Base-by-base conservation (phyloP, 37 sponge, comb jelly and placozoan genomes). In the Diacarnus erythraeanus region DNA sequence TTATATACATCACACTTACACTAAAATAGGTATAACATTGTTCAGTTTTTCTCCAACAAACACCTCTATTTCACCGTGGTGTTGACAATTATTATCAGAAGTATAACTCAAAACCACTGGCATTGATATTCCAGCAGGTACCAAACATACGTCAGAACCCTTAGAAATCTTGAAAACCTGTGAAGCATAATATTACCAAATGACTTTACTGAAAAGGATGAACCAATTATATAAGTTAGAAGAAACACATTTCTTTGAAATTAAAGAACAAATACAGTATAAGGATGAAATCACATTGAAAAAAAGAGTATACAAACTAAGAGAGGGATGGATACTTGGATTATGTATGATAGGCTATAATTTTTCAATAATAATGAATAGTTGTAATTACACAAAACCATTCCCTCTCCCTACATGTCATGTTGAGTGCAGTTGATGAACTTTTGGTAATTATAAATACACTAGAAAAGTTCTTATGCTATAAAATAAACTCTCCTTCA, bases 1-100 rank as follows among this genome's bases (percentile, higher is more conserved):
- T n/a, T n/a, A n/a, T n/a, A n/a, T n/a, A n/a, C n/a, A n/a, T n/a
- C 25, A 35, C 12, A 68, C 90, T 89, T 37, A 90, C 92, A 77
- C 83, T 56, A 25, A 29, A 2, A 91, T 75, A 21, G 84, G 88
- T 27, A 91, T 51, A 20, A 40, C 37, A 12, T 57, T 6, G 0
- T 30, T 22, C 25, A 80, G 41, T 22, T 77, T 44, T 15, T 76
- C 88, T n/a, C 82, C 83, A 27, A 82, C 80, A 78, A 44, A 79
- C 9, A 87, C 37, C 10, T 80, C 64, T 26, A 83, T 35, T 23
- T 60, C 42, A 2, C 84, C 84, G 18, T 33, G 34, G 69, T 83
- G 79, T 18, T 38, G 72, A 35, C 42, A 42, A 17, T 35, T 22
- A 36, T 23, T 34, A 0, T 22, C 56, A 34, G 87, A 81, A 12